phyloP scores from a whole-genome alignment of 2,888 invertebrate genomes.

The Clanis bilineata region DNA sequence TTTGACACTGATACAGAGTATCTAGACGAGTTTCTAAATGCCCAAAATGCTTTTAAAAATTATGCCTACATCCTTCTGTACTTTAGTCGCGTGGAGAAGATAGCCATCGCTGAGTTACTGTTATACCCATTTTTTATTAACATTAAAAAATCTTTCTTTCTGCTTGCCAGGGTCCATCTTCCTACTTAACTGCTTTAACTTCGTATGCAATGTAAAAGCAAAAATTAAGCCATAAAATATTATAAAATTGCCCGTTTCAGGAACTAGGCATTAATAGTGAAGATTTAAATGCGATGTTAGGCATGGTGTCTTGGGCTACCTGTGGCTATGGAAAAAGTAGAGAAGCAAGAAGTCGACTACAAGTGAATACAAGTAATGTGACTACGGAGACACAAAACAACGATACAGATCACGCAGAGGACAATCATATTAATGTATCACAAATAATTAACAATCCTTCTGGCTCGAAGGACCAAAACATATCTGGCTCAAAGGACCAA shows the following conservation, averaged over 20 bases:
- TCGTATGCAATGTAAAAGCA: no score
- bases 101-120: no score
- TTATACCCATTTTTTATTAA: no score
- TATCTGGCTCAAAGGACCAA: slow-evolving; percentile 1
- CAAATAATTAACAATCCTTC: neutral
- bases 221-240: no score
- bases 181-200: no score
- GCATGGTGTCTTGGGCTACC: slow-evolving; percentile 95
- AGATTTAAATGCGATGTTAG: slow-evolving; percentile 89
- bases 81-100: no score
- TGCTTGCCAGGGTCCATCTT: no score
- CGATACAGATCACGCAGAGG: neutral
- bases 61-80: no score
- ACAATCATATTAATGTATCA: neutral
- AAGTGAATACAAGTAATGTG: neutral
- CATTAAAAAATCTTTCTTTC: no score
- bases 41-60: neutral
- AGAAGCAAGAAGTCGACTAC: slow-evolving; percentile 41
- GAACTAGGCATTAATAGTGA: slow-evolving; percentile 79
- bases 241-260: slow-evolving; percentile 52
- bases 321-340: slow-evolving; percentile 87
- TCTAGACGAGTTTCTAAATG: neutral
- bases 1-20: no score
- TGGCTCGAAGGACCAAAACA: slow-evolving; percentile 11
- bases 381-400: neutral